A percentile compares a stretch with the other conserved stretches of the same genome.
phyloP scores from a whole-genome alignment of 1,140 invertebrate species.

The Sweltsa coloradensis region DNA sequence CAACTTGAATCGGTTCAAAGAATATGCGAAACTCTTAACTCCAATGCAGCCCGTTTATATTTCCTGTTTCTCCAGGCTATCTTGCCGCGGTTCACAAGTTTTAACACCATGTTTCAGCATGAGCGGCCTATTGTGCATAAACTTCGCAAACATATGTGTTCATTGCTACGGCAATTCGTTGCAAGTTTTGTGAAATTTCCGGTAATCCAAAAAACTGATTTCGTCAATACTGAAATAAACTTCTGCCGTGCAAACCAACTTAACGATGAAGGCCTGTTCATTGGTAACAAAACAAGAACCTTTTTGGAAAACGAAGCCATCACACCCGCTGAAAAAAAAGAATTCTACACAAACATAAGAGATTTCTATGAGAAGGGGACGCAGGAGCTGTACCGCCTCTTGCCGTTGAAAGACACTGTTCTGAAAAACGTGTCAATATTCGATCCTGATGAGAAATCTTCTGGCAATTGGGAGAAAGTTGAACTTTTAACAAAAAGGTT shows the following conservation, averaged over 20 bases:
- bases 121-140: conserved; percentile 1
- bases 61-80: background rate
- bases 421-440: background rate
- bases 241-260: background rate
- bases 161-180: background rate
- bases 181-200: conserved; percentile 2
- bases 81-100: background rate
- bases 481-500: conserved; percentile 1
- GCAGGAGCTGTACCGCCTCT: background rate
- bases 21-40: background rate
- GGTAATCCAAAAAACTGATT: conserved; percentile 1
- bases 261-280: background rate
- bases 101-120: background rate
- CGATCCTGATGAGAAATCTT: background rate
- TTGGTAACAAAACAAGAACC: background rate
- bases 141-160: background rate
- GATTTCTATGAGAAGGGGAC: conserved; percentile 2
- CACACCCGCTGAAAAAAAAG: background rate
- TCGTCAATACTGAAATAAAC: background rate
- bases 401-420: background rate
- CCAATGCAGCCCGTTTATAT: background rate
- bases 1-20: background rate
- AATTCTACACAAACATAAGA: background rate
- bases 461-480: conserved; percentile 1
- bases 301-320: background rate